Conservation (phyloP, 2,888 invertebrate genomes). For the Tribolium freemani region DNA sequence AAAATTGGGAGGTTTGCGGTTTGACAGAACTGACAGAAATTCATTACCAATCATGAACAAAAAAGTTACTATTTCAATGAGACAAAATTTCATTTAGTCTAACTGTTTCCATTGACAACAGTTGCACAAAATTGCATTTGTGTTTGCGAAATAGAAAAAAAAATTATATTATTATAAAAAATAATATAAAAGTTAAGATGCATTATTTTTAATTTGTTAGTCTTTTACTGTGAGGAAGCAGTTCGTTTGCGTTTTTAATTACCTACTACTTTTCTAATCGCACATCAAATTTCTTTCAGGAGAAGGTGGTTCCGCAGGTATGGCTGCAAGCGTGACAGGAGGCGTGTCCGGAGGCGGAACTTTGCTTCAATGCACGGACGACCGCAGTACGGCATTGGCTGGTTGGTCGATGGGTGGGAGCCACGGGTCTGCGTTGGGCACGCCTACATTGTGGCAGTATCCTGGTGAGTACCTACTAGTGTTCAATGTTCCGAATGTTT, state of each 20-base stretch:
- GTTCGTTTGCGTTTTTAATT: not conserved
- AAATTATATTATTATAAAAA: no score
- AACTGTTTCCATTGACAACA: no score
- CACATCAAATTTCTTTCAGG: slow-evolving; percentile 1
- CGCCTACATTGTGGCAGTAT: slow-evolving; percentile 86
- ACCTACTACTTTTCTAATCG: not conserved
- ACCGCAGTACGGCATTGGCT: slow-evolving; percentile 72
- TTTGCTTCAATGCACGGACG: slow-evolving; percentile 76
- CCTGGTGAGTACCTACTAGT: slow-evolving; percentile 73
- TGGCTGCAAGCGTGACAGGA: slow-evolving; percentile 74
- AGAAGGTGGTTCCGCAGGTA: slow-evolving; percentile 65
- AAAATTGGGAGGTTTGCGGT: no score
- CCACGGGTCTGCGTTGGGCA: slow-evolving; percentile 72
- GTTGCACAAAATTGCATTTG: no score
- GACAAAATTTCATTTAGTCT: no score
- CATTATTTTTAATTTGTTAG: no score
- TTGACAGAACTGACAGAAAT: no score
- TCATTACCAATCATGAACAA: no score
- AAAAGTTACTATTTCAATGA: no score
- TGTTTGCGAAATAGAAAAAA: no score
- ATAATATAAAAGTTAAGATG: no score
- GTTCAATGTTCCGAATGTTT: slow-evolving; percentile 40
- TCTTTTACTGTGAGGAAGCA: no score
- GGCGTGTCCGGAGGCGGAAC: slow-evolving; percentile 74
- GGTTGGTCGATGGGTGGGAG: slow-evolving; percentile 70